Base-by-base conservation (phyloP, 2,888 invertebrate species). In the Lobophora halterata region DNA sequence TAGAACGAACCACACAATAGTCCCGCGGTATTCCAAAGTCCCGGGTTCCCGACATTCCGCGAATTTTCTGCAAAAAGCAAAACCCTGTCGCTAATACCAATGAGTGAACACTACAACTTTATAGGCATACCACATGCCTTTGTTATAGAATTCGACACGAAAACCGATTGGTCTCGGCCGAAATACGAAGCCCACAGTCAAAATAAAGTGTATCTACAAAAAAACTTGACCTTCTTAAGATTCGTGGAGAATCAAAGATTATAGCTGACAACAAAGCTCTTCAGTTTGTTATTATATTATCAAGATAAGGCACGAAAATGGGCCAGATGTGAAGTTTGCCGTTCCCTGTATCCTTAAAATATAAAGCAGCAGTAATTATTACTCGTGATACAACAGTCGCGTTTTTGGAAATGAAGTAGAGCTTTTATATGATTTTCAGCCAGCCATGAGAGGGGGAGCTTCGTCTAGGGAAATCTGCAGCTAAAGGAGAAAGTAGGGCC, bases 61-160 rank as follows among this genome's bases (percentile, higher is more conserved):
- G 50, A 48, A 53, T 19, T n/a, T 23, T 25, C 23, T 18, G 42
- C 20, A 42, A 34, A 43, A 46, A 43, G 32, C 32, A 43, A 49
- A 50, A 43, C 25, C 35, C 20, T 42, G 42, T 42, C 45, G 31
- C 39, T 39, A 35, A 18, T 9, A 21, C 34, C 34, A 32, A 28
- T 26, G 33, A 39, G 33, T 41, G 41, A 43, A 46, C 36, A 39
- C 30, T 23, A 46, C 28, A 47, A 56, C 48, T 60, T 53, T 62
- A 68, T 61, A 59, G 61, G 52, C 35, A 54, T 58, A 49, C 60
- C 58, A 42, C 49, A 49, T 27, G 34, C 42, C 46, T 53, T 71
- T 73, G 71, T 73, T 71, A 52, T 70, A 58, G 45, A 60, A 58
- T 65, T 67, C 53, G 58, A 68, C 72, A 73, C 73, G 71, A 65